phyloP scores from a whole-genome alignment of 2,797 vertebrate genomes.

The Labroides dimidiatus region DNA sequence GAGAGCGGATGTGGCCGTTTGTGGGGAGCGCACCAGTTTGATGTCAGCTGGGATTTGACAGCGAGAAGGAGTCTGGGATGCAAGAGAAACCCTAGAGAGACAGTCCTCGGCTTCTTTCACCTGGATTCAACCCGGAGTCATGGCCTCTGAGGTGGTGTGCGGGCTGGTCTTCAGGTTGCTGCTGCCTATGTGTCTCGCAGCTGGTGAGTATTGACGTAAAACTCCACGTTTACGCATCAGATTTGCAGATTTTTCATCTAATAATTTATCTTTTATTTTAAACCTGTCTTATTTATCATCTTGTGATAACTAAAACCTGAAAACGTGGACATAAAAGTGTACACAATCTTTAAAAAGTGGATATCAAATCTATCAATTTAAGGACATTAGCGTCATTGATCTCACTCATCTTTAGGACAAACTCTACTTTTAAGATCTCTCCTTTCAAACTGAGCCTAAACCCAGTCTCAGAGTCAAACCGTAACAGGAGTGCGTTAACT shows the following conservation, averaged over 20 bases:
- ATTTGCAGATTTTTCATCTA: background rate
- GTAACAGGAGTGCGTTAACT: conserved; percentile 3
- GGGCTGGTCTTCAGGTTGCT: conserved; percentile 95
- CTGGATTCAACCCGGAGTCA: conserved; percentile 74
- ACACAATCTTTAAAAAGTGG: too few species aligned
- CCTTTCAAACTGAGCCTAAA: background rate
- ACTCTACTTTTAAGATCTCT: background rate
- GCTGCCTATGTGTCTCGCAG: conserved; percentile 92
- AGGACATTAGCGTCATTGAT: too few species aligned
- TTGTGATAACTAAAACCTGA: too few species aligned
- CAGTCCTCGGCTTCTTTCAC: conserved; percentile 38
- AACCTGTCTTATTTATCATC: too few species aligned
- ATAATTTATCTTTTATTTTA: too few species aligned
- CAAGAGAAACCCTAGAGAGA: conserved; percentile 57
- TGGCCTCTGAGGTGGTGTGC: conserved; percentile 96
- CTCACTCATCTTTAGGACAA: too few species aligned
- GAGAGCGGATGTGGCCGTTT: conserved; percentile 57
- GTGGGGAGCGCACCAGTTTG: conserved; percentile 61
- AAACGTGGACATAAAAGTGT: too few species aligned
- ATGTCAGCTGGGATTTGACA: conserved; percentile 78
- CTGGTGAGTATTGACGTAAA: conserved; percentile 85
- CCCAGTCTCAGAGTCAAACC: background rate
- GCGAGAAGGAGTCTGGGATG: conserved; percentile 74
- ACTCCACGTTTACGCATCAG: conserved; percentile 17
- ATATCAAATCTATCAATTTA: too few species aligned